Percentiles rank a stretch among this genome's conserved stretches.
phyloP scores from a whole-genome alignment of 2,888 invertebrate genomes.

The Stratiomys singularior region DNA sequence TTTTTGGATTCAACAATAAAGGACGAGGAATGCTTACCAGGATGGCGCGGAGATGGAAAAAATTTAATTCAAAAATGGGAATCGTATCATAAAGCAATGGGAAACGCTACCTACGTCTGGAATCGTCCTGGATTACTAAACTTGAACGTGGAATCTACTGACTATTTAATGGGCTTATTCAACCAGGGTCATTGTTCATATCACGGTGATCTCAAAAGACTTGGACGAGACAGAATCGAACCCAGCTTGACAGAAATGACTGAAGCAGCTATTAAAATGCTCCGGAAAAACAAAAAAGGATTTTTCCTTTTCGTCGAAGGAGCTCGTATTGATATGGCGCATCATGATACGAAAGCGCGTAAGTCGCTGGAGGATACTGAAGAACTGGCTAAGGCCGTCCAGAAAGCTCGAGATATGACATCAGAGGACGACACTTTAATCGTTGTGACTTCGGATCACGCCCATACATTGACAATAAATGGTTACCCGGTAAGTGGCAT shows the following conservation, averaged over 20 bases:
- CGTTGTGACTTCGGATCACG: constrained; percentile 83
- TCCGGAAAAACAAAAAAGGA: constrained; percentile 71
- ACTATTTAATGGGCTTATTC: constrained; percentile 70
- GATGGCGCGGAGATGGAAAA: constrained; percentile 70
- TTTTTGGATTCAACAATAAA: constrained; percentile 61
- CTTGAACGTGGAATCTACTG: constrained; percentile 65
- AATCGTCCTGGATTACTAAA: constrained; percentile 56
- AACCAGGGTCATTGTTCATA: constrained; percentile 70
- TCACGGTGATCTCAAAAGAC: constrained; percentile 68
- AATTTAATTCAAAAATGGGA: constrained; percentile 78
- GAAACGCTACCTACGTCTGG: constrained; percentile 57
- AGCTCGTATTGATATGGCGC: constrained; percentile 67
- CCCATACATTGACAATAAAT: constrained; percentile 78
- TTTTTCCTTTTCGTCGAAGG: constrained; percentile 80
- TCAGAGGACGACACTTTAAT: constrained; percentile 77
- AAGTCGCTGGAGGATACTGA: constrained; percentile 81
- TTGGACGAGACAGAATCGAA: constrained; percentile 64
- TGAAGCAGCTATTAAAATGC: constrained; percentile 70
- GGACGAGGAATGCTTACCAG: constrained; percentile 68
- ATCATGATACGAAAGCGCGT: constrained; percentile 74
- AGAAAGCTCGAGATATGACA: constrained; percentile 72
- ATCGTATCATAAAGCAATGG: constrained; percentile 53
- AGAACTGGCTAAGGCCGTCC: constrained; percentile 77
- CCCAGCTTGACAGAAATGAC: constrained; percentile 77
- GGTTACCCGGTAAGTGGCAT: constrained; percentile 74